Evolutionary conservation across 92 coral and sea anemone genomes (phyloP).

Genomic region (Chrysogorgia sp.): DNA sequence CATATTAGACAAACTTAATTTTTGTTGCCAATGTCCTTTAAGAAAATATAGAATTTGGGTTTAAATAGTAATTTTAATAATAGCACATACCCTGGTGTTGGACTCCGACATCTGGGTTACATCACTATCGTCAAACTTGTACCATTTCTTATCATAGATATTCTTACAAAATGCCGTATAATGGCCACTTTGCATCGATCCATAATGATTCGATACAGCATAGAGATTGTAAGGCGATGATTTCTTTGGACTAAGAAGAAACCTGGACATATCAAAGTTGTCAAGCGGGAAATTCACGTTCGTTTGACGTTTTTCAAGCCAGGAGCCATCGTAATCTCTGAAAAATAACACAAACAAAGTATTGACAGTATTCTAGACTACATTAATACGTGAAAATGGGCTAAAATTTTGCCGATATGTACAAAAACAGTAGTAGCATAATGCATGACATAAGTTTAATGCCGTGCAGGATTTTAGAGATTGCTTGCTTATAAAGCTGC

Average conservation of each 20-base stretch:
- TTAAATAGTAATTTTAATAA: background rate
- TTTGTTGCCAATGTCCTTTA: no score
- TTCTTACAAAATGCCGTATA: slow-evolving; percentile 91
- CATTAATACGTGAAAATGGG: no score
- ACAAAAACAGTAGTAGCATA: no score
- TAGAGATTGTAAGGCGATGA: slow-evolving; percentile 62
- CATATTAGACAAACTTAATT: no score
- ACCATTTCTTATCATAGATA: slow-evolving; percentile 76
- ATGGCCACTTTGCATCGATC: slow-evolving; percentile 99
- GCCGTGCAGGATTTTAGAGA: no score
- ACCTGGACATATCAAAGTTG: slow-evolving; percentile 67
- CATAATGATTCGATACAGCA: slow-evolving; percentile 92
- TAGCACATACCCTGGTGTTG: background rate
- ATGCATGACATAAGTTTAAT: no score
- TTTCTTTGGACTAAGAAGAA: slow-evolving; percentile 74
- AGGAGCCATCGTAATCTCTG: slow-evolving; percentile 87
- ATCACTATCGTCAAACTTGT: slow-evolving; percentile 91
- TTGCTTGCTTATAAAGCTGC: no score
- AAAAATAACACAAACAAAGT: no score
- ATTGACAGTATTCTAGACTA: no score
- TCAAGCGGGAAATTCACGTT: slow-evolving; percentile 71
- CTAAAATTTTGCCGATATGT: no score
- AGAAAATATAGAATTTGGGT: no score
- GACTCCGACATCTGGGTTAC: slow-evolving; percentile 74
- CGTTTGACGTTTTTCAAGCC: slow-evolving; percentile 95